These are phyloP conservation scores for Psilanteris sp. DNA, from an alignment of 1,140 invertebrate genomes.

Conservation along the genomic window DNA sequence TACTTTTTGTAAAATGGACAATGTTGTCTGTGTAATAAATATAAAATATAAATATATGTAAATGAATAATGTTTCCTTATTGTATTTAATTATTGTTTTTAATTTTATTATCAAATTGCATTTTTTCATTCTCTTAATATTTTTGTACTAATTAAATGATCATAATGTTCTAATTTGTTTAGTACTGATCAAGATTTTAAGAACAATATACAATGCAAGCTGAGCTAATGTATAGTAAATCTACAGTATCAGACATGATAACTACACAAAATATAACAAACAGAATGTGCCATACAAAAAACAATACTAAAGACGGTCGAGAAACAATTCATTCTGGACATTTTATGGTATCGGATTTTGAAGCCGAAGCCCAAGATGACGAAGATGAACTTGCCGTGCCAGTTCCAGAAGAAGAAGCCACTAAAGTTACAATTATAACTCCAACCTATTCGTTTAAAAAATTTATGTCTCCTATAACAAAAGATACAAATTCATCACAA, in stretches of 20 bases:
- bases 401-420: slow-evolving; percentile 85
- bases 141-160: no score
- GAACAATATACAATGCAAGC: slow-evolving; percentile 69
- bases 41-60: no score
- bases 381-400: slow-evolving; percentile 90
- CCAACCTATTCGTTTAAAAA: slow-evolving; percentile 67
- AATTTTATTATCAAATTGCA: no score
- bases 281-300: slow-evolving; percentile 28
- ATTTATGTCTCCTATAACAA: slow-evolving; percentile 83
- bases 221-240: slow-evolving; percentile 74
- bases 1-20: no score
- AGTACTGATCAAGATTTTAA: no score
- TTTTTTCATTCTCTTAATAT: no score
- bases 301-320: slow-evolving; percentile 63
- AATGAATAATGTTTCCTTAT: no score
- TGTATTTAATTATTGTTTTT: no score
- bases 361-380: slow-evolving; percentile 93
- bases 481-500: slow-evolving; percentile 79
- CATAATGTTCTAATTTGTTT: no score
- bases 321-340: slow-evolving; percentile 98
- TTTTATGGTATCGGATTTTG: slow-evolving; percentile 98
- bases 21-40: no score
- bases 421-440: slow-evolving; percentile 70
- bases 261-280: slow-evolving; percentile 45
- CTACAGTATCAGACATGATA: slow-evolving; percentile 53